Evolutionary conservation across 2,797 vertebrate genomes (phyloP).

Genomic region (Bryconaethiops microstoma): DNA sequence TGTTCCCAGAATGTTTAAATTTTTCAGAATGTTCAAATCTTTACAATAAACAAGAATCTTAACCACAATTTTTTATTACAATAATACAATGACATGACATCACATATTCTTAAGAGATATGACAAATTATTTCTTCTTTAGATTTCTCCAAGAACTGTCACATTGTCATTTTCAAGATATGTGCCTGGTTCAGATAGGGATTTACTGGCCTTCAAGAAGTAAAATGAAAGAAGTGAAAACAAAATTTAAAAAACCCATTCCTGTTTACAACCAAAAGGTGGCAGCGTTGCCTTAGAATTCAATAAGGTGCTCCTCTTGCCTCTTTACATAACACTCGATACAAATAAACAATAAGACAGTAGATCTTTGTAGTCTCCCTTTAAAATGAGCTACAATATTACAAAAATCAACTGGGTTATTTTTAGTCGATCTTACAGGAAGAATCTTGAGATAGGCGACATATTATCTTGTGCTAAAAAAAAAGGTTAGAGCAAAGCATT

Average conservation of each 20-base stretch:
- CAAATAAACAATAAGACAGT: conserved; percentile 53
- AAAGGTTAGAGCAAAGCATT: conserved; percentile 52
- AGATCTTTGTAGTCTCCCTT: conserved; percentile 48
- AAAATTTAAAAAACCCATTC: conserved; percentile 59
- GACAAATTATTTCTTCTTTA: conserved; percentile 33
- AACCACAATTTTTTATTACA: conserved; percentile 43
- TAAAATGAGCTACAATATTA: conserved; percentile 50
- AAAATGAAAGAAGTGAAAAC: conserved; percentile 50
- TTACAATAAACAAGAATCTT: conserved; percentile 16
- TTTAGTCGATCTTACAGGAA: conserved; percentile 67
- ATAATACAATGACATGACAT: conserved; percentile 61
- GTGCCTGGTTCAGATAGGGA: background rate
- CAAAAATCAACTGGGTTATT: conserved; percentile 39
- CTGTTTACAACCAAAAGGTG: conserved; percentile 70
- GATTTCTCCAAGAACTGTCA: background rate
- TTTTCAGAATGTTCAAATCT: conserved; percentile 13
- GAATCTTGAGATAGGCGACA: conserved; percentile 39
- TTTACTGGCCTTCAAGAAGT: conserved; percentile 34
- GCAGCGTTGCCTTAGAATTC: conserved; percentile 63
- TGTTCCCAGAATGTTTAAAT: background rate
- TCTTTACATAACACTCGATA: conserved; percentile 58
- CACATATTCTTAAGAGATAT: conserved; percentile 51
- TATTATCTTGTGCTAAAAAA: conserved; percentile 15
- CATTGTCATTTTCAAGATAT: background rate
- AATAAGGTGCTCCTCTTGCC: conserved; percentile 64